Base-by-base conservation (phyloP, 2,888 invertebrate genomes). In the Branchinecta sandiegonensis region DNA sequence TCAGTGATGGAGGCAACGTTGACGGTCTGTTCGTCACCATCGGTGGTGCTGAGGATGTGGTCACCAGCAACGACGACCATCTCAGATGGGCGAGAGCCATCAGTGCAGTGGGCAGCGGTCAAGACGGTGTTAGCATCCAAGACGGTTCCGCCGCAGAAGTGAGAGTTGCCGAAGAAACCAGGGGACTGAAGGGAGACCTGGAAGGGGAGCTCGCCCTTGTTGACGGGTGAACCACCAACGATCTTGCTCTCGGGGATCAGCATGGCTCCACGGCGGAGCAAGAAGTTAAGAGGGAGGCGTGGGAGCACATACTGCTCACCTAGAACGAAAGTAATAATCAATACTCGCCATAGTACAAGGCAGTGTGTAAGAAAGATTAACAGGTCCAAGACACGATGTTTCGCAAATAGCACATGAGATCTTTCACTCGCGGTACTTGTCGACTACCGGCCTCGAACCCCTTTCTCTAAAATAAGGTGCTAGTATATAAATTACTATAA, bases 141-240 rank as follows among this genome's bases (percentile, higher is more conserved):
- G 65, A 69, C 48, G 37, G 69, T 69, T 12, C 64, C 71, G n/a
- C 70, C 71, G 67, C 70, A 71, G 66, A 69, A 68, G 65, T 70
- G 70, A 56, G 68, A 69, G 65, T 47, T 48, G 17, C 66, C 67
- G 13, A 66, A 48, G 48, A 66, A 67, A 47, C 68, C 47, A 7
- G 63, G 65, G 48, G 65, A 63, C 69, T 70, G 71, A 66, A 72
- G 63, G 14, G 70, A 69, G 47, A 70, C 14, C 67, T 71, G 71
- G 68, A 48, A 71, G 50, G 71, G 71, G 47, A 71, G 13, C 14
- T 71, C 68, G 13, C 69, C 69, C 48, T 67, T 67, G 46, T 65
- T 65, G 66, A 63, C 68, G 12, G 67, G 70, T 17, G 64, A 37
- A 50, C 71, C 71, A 65, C 71, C 72, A 66, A 72, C 71, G 65